Evolutionary conservation across 2,113 vertebrate species (phyloP), one percentile per base, ranked within the genome.

Genomic region (Syrmaticus mikado): DNA sequence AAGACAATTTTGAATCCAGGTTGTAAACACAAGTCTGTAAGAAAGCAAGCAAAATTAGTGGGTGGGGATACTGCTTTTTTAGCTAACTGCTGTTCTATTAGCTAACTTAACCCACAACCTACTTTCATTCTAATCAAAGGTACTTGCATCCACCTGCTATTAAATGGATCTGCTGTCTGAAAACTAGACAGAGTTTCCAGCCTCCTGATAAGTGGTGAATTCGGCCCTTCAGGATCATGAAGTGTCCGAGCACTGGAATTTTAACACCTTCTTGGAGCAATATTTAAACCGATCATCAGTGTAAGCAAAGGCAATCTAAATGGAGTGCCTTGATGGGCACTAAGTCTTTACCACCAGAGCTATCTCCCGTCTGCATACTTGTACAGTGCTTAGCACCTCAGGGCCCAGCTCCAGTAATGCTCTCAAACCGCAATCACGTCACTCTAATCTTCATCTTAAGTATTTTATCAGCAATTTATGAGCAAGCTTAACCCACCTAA

Each of bases 111-210:
- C 34, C 82, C 90, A 85, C 34, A 64, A 71, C 25, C 65, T 68
- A 67, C 73, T 87, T 75, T 77, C 65, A 62, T 36, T 71, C 80
- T 75, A 84, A 94, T 72, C 85, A 85, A 82, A 96, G 85, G 57
- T 46, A 79, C 40, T 41, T 52, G 67, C 45, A 80, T 38, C 82
- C 87, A 85, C 78, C 82, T 94, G 85, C 79, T 87, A 67, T 81
- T 74, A 85, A 92, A 68, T 6, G 1, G 34, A 76, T 50, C 65
- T 52, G 34, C 46, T 94, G 92, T 55, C 77, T 5, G 10, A 77
- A 82, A 65, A 86, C 43, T 50, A 65, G n/a, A 61, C n/a, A 8
- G 5, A 41, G 76, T 92, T 91, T 80, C 81, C 72, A 79, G 87
- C 68, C 87, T 68, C 55, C 61, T 89, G 89, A 58, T 43, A 87